Evolutionary conservation across 2,797 vertebrate species (phyloP), one percentile per base, ranked within the genome.

Genomic region (Apogon hyalosoma): DNA sequence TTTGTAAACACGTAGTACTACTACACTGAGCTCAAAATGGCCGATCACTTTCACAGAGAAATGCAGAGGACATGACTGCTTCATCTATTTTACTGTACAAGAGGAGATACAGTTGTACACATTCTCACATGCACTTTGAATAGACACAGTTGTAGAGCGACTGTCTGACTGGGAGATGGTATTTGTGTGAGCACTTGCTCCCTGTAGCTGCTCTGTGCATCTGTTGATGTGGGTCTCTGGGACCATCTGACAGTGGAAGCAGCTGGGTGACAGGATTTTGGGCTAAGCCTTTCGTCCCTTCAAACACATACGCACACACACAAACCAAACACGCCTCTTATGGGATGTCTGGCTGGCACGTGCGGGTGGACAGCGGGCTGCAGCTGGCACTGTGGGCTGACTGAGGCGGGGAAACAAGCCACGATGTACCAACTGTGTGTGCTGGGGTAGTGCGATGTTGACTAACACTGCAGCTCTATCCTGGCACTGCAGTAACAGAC

Each of bases 1-100:
- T 85, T 88, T 92, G 89, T 92, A 91, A 90, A 92, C 88, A 90
- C 49, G 48, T 74, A 84, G 91, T 87, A 85, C 70, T 85, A 82
- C 79, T 58, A 64, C 70, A 39, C 75, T 63, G 33, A 66, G 49
- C 63, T 79, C 49, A 71, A 83, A 85, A 84, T 64, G 77, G 81
- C 69, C 0, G 68, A 66, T 68, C 65, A 59, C 65, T 28, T 55
- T 57, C 16, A 42, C 13, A 16, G n/a, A 55, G 51, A 13, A 31
- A 58, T 11, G 13, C 10, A 16, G 47, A 51, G 15, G 62, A 18
- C 3, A 1, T 0, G 18, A 31, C 18, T 31, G 38, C 59, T 63
- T 67, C 2, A 7, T 55, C 41, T 57, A 11, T 40, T 36, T 41
- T 18, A 13, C 40, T 16, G 13, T 40, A 4, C 55, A 8, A 24